Evolutionary conservation across 1,140 invertebrate genomes (phyloP).

Genomic region (Lepidurus couesii): DNA sequence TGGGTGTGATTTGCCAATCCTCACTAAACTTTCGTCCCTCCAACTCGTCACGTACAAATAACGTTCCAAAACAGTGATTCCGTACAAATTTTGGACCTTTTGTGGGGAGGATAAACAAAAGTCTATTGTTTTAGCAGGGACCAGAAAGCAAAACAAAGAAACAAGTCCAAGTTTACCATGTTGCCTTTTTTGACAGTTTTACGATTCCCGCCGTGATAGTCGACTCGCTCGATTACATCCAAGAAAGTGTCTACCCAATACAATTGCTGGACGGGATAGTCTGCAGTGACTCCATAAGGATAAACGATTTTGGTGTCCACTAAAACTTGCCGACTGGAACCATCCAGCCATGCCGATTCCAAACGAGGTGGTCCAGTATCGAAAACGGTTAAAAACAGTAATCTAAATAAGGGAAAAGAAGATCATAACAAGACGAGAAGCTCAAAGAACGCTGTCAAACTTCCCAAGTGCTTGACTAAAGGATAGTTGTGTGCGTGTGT

Average conservation of each 20-base stretch:
- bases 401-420: constrained; percentile 44
- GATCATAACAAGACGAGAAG: constrained; percentile 29
- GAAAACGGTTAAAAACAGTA: constrained; percentile 72
- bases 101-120: constrained; percentile 38
- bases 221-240: constrained; percentile 63
- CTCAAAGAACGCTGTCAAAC: constrained; percentile 19
- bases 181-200: constrained; percentile 57
- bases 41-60: constrained; percentile 61
- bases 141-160: constrained; percentile 33
- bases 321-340: constrained; percentile 50
- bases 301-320: constrained; percentile 62
- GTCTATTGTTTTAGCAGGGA: constrained; percentile 29
- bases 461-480: constrained; percentile 25
- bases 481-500: background rate
- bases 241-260: constrained; percentile 75
- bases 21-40: constrained; percentile 56
- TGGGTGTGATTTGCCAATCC: constrained; percentile 53
- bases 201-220: constrained; percentile 62
- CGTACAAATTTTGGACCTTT: constrained; percentile 60
- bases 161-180: constrained; percentile 43
- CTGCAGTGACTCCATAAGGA: constrained; percentile 62
- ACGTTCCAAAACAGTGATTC: constrained; percentile 64
- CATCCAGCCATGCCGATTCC: constrained; percentile 57
- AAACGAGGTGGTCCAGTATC: constrained; percentile 55
- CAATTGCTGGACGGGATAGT: constrained; percentile 62